These are phyloP conservation scores for Gnathonemus longibarbis DNA, from an alignment of 2,113 vertebrate species.

Conservation along the genomic window DNA sequence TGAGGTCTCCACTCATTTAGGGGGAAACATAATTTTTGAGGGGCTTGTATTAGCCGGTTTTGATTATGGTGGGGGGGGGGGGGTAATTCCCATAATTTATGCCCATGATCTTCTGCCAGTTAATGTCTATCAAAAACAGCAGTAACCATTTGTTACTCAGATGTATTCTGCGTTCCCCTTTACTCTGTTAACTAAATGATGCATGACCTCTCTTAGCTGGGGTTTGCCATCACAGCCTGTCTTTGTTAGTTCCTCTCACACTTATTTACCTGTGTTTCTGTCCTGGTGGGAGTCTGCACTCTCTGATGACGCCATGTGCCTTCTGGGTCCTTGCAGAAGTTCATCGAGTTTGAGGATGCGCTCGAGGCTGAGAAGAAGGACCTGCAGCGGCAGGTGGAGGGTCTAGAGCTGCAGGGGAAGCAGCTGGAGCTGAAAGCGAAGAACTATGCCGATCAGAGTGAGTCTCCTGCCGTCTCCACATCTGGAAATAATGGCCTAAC, in stretches of 20 bases:
- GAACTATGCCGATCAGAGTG: conserved; percentile 89
- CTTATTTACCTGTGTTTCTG: background rate
- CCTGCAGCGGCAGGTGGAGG: conserved; percentile 84
- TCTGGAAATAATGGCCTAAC: background rate
- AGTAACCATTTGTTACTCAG: background rate
- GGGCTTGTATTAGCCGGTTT: no score
- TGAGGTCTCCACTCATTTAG: no score
- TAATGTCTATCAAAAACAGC: background rate
- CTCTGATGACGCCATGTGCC: background rate
- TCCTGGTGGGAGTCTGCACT: background rate
- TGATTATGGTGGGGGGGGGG: no score
- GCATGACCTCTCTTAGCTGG: background rate
- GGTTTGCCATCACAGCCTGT: background rate
- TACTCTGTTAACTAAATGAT: background rate
- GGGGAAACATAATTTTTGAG: no score
- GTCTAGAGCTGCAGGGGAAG: conserved; percentile 85
- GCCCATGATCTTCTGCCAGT: background rate
- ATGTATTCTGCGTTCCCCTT: background rate
- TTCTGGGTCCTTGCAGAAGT: conserved; percentile 69
- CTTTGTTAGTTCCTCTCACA: background rate
- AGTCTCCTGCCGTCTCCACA: conserved; percentile 7
- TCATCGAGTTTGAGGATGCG: conserved; percentile 96
- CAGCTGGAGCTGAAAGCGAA: conserved; percentile 91
- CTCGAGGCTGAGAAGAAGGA: conserved; percentile 97
- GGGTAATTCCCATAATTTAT: no score